Evolutionary conservation across 2,113 vertebrate genomes (phyloP), one percentile per base, ranked within the genome.

Genomic region (Oncorhynchus kisutch): DNA sequence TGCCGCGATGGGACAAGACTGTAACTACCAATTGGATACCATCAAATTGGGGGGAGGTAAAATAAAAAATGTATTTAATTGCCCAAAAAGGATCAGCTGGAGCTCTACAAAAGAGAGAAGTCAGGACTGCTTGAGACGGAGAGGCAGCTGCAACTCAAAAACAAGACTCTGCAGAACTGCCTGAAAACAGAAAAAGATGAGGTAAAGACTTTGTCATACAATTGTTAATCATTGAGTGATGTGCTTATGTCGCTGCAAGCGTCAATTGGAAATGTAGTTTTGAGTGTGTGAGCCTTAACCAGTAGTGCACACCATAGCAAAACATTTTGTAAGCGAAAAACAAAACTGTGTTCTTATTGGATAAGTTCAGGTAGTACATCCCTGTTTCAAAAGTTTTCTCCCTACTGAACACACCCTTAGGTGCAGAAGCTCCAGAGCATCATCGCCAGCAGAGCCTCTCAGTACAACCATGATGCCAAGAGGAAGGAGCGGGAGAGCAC

Each of bases 151-250:
- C 97, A 97, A 49, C 94, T 95, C 84, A 99, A 97, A 89, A 96
- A 97, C 71, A 95, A 95, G 87, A 97, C 94, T 82, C 88, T 99
- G 78, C 96, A 97, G 81, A 96, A 95, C 85, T 94, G 96, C 80
- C 93, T 99, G 77, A 99, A 98, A 92, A 97, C 94, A 59, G 97
- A 99, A 80, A 99, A 99, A 83, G 97, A 99, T 67, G 97, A 99
- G 94, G 97, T 98, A 89, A 91, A 8, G 9, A 9, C 31, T 48
- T 24, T 24, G n/a, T 66, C 25, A 24, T 64, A 64, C 11, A 16
- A 22, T 64, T n/a, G 1, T 64, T n/a, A 22, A 25, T 64, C 8
- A 12, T n/a, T 11, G n/a, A 64, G 8, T 67, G 59, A 22, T 67
- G 65, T 67, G 25, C 11, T 67, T 27, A 67, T 22, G 65, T 25